A percentile compares a stretch with the other conserved stretches of the same genome.
phyloP scores from a whole-genome alignment of 2,888 invertebrate genomes.

The Megamerina dolium region DNA sequence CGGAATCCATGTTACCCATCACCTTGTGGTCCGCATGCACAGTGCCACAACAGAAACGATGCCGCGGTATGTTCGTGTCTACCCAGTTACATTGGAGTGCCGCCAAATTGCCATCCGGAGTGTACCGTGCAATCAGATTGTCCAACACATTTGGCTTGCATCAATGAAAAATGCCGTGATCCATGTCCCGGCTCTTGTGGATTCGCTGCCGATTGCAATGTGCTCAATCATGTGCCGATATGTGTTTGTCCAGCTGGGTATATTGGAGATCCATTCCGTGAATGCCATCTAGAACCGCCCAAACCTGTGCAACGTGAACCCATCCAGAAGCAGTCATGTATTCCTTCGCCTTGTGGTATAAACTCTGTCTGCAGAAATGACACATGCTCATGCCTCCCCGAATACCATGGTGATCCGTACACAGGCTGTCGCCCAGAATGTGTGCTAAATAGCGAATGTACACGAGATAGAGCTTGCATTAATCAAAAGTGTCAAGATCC shows the following conservation, averaged over 20 bases:
- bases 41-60: constrained; percentile 61
- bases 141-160: constrained; percentile 55
- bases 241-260: constrained; percentile 64
- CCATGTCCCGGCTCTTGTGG: constrained; percentile 71
- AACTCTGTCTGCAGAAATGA: constrained; percentile 51
- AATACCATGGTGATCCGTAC: constrained; percentile 65
- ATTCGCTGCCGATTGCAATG: constrained; percentile 62
- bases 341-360: constrained; percentile 53
- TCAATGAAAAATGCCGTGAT: constrained; percentile 62
- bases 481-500: constrained; percentile 66
- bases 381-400: constrained; percentile 60
- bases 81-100: constrained; percentile 55
- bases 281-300: constrained; percentile 55
- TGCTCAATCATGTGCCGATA: constrained; percentile 65
- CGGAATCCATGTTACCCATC: constrained; percentile 56
- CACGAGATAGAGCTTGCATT: constrained; percentile 63
- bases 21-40: constrained; percentile 61
- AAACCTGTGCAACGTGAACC: constrained; percentile 47
- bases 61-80: constrained; percentile 57
- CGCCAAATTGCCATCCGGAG: constrained; percentile 57
- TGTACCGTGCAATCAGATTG: constrained; percentile 56
- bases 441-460: constrained; percentile 65
- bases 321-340: constrained; percentile 40
- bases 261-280: constrained; percentile 60
- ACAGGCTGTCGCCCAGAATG: constrained; percentile 67